A percentile compares a stretch with the other conserved stretches of the same genome.
These are phyloP conservation scores for Trissolcus japonicus DNA, from an alignment of 2,888 invertebrate species.

Conservation along the genomic window DNA sequence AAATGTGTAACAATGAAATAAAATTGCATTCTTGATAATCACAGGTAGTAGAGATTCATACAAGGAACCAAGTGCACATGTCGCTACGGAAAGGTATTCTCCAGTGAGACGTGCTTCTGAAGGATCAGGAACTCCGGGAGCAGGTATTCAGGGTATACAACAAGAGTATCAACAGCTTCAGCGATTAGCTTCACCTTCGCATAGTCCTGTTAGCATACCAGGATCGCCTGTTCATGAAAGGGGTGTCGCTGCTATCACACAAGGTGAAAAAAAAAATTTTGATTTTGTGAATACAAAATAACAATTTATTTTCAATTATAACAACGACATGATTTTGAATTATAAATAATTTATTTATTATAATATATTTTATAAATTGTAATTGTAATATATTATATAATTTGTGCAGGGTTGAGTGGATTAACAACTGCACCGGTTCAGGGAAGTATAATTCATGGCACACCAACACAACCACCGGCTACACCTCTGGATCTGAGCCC, in stretches of 20 bases:
- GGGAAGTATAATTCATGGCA: slow-evolving; percentile 86
- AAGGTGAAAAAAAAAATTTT: slow-evolving; percentile 73
- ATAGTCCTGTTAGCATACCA: slow-evolving; percentile 75
- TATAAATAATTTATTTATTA: no score
- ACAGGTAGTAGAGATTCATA: slow-evolving; percentile 78
- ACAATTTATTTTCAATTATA: no score
- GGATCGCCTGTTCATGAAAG: slow-evolving; percentile 74
- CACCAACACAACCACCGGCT: slow-evolving; percentile 80
- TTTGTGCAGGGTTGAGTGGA: slow-evolving; percentile 82
- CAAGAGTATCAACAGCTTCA: slow-evolving; percentile 89
- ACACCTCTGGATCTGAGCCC: slow-evolving; percentile 79
- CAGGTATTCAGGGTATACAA: slow-evolving; percentile 82
- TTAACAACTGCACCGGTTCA: slow-evolving; percentile 81
- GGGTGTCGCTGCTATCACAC: slow-evolving; percentile 79
- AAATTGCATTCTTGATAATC: slow-evolving; percentile 43
- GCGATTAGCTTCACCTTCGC: slow-evolving; percentile 77
- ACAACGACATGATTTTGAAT: no score
- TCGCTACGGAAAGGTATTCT: slow-evolving; percentile 86
- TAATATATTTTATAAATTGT: neutral
- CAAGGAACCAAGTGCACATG: slow-evolving; percentile 78
- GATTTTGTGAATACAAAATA: no score
- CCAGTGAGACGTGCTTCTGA: slow-evolving; percentile 94
- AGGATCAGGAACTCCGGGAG: slow-evolving; percentile 81
- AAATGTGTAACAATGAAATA: no score
- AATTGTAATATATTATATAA: neutral